A percentile compares a stretch with the other conserved stretches of the same genome.
Conservation (phyloP, 2,113 vertebrate species). For the Dissostichus mawsoni region DNA sequence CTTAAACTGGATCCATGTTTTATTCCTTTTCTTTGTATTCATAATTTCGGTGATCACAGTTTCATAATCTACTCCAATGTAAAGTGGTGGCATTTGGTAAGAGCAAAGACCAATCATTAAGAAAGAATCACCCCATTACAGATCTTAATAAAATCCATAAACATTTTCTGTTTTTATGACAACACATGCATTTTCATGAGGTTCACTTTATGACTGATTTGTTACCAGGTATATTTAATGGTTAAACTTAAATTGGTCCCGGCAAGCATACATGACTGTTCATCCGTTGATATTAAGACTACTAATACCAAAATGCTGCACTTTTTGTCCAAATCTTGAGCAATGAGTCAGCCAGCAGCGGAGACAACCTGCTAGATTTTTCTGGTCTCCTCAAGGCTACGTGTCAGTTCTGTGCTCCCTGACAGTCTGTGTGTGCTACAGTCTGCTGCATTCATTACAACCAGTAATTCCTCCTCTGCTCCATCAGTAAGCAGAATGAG, state of each 20-base stretch:
- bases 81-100: not conserved
- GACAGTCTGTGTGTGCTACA: constrained; percentile 12
- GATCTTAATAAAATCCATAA: constrained; percentile 38
- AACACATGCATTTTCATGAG: constrained; percentile 26
- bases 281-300: constrained; percentile 4
- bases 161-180: constrained; percentile 30
- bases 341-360: constrained; percentile 20
- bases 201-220: constrained; percentile 34
- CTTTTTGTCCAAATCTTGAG: not conserved
- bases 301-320: constrained; percentile 1
- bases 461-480: constrained; percentile 30
- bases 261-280: not conserved
- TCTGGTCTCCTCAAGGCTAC: constrained; percentile 25
- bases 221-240: constrained; percentile 19
- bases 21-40: constrained; percentile 6
- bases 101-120: constrained; percentile 16
- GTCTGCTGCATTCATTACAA: constrained; percentile 23
- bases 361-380: constrained; percentile 16
- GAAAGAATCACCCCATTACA: constrained; percentile 8
- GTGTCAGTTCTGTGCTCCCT: not conserved
- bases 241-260: not conserved
- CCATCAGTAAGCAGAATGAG: not conserved
- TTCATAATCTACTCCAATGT: not conserved
- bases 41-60: not conserved
- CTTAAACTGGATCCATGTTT: not conserved